Evolutionary conservation across 2,888 invertebrate genomes (phyloP), one percentile per base, ranked within the genome.

Genomic region (Troilus luridus): DNA sequence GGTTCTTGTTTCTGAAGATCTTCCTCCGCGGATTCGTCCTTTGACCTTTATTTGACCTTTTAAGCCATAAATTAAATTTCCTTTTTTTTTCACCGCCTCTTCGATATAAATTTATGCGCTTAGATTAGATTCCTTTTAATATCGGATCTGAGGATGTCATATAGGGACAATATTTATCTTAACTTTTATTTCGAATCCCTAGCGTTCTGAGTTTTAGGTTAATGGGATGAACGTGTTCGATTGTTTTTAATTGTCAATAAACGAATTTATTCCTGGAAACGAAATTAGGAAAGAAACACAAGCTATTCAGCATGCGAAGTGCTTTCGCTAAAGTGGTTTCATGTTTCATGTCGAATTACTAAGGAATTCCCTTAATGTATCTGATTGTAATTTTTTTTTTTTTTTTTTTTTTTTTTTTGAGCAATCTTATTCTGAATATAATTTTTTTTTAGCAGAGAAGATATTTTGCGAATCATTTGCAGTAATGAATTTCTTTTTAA

Each of bases 21-120:
- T 77, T 41, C 27, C 41, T 41, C 72, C 17, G 41, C 72, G 17
- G 12, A 41, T 8, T 77, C 11, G 72, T 41, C 27, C 72, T 77
- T 41, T 41, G 72, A 77, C 72, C 72, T 77, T 77, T 77, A 19
- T 41, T 41, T 77, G 72, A 77, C 72, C 27, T 77, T 77, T 77
- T 17, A 10, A 19, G 14, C 27, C 19, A 41, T 17, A 19, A 77
- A 27, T 77, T 41, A 41, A 77, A 77, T 77, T 77, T 41, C 41
- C 41, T 41, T 17, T 27, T 41, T 41, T 64, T 77, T 41, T 24
- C 24, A 24, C 24, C 7, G n/a, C 72, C 72, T 77, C 67, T 17
- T 77, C 27, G 72, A 19, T 41, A 27, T 41, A 77, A 77, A 77
- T 27, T 77, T 77, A 77, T 77, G 27, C 14, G 72, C 17, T 3